Evolutionary conservation across 2,888 invertebrate genomes (phyloP).

Genomic region (Ashinkailepas kermadecensis): DNA sequence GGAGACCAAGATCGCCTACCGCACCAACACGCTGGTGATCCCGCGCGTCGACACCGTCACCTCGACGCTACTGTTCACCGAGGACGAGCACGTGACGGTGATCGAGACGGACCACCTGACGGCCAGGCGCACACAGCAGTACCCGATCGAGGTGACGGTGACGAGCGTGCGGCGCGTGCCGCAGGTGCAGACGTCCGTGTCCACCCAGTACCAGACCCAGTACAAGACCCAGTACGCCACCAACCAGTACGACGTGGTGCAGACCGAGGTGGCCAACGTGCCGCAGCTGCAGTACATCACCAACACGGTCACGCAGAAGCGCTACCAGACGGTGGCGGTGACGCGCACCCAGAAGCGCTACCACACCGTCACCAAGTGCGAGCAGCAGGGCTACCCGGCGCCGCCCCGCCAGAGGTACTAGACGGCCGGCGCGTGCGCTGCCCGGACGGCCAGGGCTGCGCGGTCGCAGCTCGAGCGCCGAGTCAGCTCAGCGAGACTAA

Average conservation of each 20-base stretch:
- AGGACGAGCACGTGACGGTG: constrained; percentile 22
- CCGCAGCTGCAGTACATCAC: constrained; percentile 18
- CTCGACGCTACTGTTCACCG: neutral
- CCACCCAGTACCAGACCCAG: constrained; percentile 12
- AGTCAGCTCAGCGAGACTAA: neutral
- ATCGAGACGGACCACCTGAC: constrained; percentile 13
- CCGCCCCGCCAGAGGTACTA: neutral
- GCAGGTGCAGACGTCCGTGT: constrained; percentile 17
- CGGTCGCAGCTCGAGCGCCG: neutral
- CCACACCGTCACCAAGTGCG: constrained; percentile 21
- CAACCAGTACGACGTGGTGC: constrained; percentile 8
- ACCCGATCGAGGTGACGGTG: constrained; percentile 2
- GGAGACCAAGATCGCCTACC: constrained; percentile 23
- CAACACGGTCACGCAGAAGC: neutral
- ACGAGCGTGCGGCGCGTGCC: constrained; percentile 6
- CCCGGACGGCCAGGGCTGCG: neutral
- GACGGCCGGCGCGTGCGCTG: neutral
- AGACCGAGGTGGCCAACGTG: constrained; percentile 4
- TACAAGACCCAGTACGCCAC: constrained; percentile 19
- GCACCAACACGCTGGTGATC: constrained; percentile 20
- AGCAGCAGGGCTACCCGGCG: constrained; percentile 5
- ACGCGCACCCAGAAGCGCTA: constrained; percentile 1
- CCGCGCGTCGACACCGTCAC: constrained; percentile 20
- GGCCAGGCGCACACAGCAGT: neutral
- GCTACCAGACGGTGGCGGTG: constrained; percentile 9